Evolutionary conservation across 2,888 invertebrate genomes (phyloP).

Genomic region (Pseudococcus jackbeardsleyi): DNA sequence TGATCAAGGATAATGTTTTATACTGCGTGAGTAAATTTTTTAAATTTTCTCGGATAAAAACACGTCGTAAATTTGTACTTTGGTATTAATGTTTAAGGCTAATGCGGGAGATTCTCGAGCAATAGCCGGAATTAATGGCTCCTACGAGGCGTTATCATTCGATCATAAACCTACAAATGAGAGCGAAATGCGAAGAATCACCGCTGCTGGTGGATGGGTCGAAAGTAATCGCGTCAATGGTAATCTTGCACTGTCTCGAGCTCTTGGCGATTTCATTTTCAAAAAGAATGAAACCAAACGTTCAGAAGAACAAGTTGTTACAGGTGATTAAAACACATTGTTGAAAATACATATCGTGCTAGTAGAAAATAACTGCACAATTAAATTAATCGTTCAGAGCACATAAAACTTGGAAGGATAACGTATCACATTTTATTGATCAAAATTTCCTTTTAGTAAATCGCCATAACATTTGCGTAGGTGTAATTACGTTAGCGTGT

Average conservation of each 20-base stretch:
- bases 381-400: conserved; percentile 8
- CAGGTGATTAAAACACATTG: conserved; percentile 76
- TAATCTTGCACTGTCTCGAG: conserved; percentile 94
- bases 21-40: conserved; percentile 79
- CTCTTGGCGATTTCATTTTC: conserved; percentile 97
- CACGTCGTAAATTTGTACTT: neutral
- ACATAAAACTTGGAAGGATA: conserved; percentile 19
- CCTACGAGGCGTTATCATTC: conserved; percentile 81
- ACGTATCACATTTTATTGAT: conserved; percentile 30
- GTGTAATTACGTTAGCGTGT: conserved; percentile 47
- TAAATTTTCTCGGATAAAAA: neutral
- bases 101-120: conserved; percentile 98
- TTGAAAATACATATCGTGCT: neutral
- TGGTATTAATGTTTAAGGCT: conserved; percentile 72
- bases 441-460: neutral
- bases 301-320: conserved; percentile 96
- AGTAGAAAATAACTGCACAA: neutral
- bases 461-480: neutral
- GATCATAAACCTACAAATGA: conserved; percentile 98
- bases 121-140: conserved; percentile 88
- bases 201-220: conserved; percentile 96
- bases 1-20: conserved; percentile 86
- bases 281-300: conserved; percentile 89
- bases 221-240: conserved; percentile 98
- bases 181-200: conserved; percentile 88